Conservation (phyloP, 2,888 invertebrate species). For the Monoplex corrugatus region DNA sequence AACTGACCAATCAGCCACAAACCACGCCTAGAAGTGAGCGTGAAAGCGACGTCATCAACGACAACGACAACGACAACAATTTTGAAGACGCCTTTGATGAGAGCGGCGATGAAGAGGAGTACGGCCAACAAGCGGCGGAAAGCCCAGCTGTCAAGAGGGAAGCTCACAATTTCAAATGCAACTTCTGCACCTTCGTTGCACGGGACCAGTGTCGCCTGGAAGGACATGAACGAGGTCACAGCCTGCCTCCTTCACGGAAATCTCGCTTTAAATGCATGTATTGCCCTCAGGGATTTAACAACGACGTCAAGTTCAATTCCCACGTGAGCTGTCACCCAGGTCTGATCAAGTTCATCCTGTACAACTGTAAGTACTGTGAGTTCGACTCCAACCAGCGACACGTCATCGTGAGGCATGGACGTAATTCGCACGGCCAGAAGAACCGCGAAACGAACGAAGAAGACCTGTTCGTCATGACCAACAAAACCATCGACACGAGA, state of each 20-base stretch:
- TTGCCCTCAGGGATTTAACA: conserved; percentile 62
- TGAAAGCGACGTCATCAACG: background rate
- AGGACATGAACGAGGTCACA: conserved; percentile 60
- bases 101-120: conserved; percentile 42
- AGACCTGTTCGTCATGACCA: conserved; percentile 55
- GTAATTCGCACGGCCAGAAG: conserved; percentile 54
- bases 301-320: conserved; percentile 56
- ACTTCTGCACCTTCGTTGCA: conserved; percentile 61
- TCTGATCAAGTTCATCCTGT: conserved; percentile 57
- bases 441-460: conserved; percentile 48
- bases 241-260: conserved; percentile 56
- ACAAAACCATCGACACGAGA: conserved; percentile 56
- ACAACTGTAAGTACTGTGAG: conserved; percentile 59
- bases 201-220: conserved; percentile 56
- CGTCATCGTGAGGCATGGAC: conserved; percentile 58
- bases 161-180: conserved; percentile 56
- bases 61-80: background rate
- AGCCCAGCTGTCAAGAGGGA: conserved; percentile 44
- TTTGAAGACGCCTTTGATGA: conserved; percentile 15
- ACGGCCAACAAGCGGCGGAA: background rate
- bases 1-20: background rate
- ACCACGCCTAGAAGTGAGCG: background rate
- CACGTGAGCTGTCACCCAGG: conserved; percentile 63
- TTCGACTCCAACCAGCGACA: conserved; percentile 62
- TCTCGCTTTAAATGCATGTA: conserved; percentile 61